A percentile compares a stretch with the other conserved stretches of the same genome.
Evolutionary conservation across 2,113 vertebrate genomes (phyloP).

Genomic region (Camelus dromedarius): DNA sequence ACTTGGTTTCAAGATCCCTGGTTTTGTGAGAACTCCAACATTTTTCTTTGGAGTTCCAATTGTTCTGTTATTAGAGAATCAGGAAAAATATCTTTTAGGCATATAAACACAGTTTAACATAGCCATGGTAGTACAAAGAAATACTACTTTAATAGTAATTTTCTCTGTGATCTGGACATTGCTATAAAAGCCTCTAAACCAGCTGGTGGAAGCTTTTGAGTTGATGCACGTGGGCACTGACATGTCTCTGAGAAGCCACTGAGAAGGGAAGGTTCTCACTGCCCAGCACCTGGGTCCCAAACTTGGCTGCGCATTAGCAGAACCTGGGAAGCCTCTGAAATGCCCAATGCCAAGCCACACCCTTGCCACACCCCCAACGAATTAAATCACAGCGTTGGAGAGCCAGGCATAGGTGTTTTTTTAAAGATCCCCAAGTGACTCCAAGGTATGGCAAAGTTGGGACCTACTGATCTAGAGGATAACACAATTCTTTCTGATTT

Average conservation of each 20-base stretch:
- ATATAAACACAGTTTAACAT: background rate
- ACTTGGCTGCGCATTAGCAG: too few relatives aligned
- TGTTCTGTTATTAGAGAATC: background rate
- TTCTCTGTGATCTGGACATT: background rate
- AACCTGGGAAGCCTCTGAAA: background rate
- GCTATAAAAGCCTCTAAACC: background rate
- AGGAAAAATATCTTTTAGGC: background rate
- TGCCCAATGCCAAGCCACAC: background rate
- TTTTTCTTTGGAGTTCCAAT: background rate
- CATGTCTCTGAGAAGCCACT: rapidly evolving
- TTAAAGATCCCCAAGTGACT: background rate
- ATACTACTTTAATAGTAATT: background rate
- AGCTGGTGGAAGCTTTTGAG: background rate
- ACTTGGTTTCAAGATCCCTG: background rate
- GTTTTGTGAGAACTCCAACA: background rate
- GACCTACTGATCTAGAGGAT: background rate
- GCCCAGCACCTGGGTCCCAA: too few relatives aligned
- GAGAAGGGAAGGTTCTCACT: background rate
- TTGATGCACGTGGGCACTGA: background rate
- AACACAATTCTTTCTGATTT: slow-evolving; percentile 36
- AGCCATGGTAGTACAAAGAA: rapidly evolving
- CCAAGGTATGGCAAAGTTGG: background rate
- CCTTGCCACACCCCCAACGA: rapidly evolving
- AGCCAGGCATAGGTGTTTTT: rapidly evolving
- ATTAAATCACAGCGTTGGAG: too few relatives aligned